These are phyloP conservation scores for Neotoxoptera formosana DNA, from an alignment of 1,140 invertebrate genomes.

Conservation along the genomic window DNA sequence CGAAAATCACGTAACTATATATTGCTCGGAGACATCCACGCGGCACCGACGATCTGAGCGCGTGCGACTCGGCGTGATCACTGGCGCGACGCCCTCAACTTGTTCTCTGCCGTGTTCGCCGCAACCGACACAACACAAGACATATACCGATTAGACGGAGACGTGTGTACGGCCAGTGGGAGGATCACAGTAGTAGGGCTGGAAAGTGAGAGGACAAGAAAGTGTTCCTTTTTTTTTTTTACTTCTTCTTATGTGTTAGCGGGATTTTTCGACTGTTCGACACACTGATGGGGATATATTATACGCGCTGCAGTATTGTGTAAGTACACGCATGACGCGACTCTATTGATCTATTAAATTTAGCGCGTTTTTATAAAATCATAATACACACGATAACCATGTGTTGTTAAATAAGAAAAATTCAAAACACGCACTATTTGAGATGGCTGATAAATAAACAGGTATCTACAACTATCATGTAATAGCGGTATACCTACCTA, in stretches of 20 bases:
- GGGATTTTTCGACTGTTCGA: conserved; percentile 19
- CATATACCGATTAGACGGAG: conserved; percentile 37
- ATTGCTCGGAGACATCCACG: not conserved
- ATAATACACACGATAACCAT: not conserved
- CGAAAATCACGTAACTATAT: conserved; percentile 20
- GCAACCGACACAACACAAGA: conserved; percentile 31
- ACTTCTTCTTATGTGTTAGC: not conserved
- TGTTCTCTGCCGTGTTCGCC: conserved; percentile 42
- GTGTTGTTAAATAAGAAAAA: not conserved
- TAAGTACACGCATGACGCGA: not conserved
- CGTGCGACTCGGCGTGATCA: conserved; percentile 57
- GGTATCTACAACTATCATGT: not conserved
- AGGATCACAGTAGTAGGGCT: conserved; percentile 51
- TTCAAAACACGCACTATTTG: not conserved
- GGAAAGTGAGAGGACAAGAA: conserved; percentile 56
- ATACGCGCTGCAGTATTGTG: conserved; percentile 6
- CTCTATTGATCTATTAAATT: not conserved
- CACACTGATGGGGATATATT: not conserved
- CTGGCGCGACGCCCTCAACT: conserved; percentile 51
- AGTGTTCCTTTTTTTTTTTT: conserved; percentile 20
- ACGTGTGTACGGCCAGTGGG: conserved; percentile 28
- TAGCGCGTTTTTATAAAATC: not conserved
- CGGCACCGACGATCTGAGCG: conserved; percentile 20
- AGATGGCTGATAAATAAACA: not conserved
- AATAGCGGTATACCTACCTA: not conserved